Percentiles rank a stretch among this genome's conserved stretches.
These are phyloP conservation scores for Notodromas monacha DNA, from an alignment of 2,888 invertebrate species.

Conservation along the genomic window DNA sequence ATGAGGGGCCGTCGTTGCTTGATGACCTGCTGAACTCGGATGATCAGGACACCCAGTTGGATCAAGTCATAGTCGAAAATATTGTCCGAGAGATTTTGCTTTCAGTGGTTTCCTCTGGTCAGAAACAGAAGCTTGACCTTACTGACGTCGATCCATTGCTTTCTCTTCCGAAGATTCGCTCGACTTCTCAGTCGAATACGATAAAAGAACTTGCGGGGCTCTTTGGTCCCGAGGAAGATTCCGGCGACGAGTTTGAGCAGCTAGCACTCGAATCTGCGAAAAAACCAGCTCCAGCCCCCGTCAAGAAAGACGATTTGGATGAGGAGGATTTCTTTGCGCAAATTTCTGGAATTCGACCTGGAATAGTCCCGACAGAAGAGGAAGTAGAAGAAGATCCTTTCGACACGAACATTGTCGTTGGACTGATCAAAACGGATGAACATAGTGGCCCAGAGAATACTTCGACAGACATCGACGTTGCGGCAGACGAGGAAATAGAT, in stretches of 20 bases:
- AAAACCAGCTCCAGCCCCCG: slow-evolving; percentile 14
- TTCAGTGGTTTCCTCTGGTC: slow-evolving; percentile 7
- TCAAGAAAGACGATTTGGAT: slow-evolving; percentile 14
- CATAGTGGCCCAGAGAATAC: too few species aligned
- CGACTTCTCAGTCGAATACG: slow-evolving; percentile 15
- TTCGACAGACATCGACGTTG: too few species aligned
- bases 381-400: slow-evolving; percentile 17
- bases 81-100: slow-evolving; percentile 12
- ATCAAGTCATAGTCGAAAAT: slow-evolving; percentile 9
- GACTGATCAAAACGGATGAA: too few species aligned
- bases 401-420: slow-evolving; percentile 42
- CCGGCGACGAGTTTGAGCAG: slow-evolving; percentile 40
- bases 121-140: too few species aligned
- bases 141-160: too few species aligned
- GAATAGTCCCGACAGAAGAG: too few species aligned
- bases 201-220: slow-evolving; percentile 7
- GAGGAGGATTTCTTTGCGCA: too few species aligned
- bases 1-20: neutral
- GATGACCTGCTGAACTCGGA: neutral
- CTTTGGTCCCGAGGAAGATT: slow-evolving; percentile 29
- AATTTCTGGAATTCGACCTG: too few species aligned
- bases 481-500: too few species aligned
- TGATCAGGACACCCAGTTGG: slow-evolving; percentile 5
- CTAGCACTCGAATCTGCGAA: slow-evolving; percentile 39
- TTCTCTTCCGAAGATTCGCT: slow-evolving; percentile 12